phyloP scores from a whole-genome alignment of 2,888 invertebrate species.

The Dermolepida albohirtum region DNA sequence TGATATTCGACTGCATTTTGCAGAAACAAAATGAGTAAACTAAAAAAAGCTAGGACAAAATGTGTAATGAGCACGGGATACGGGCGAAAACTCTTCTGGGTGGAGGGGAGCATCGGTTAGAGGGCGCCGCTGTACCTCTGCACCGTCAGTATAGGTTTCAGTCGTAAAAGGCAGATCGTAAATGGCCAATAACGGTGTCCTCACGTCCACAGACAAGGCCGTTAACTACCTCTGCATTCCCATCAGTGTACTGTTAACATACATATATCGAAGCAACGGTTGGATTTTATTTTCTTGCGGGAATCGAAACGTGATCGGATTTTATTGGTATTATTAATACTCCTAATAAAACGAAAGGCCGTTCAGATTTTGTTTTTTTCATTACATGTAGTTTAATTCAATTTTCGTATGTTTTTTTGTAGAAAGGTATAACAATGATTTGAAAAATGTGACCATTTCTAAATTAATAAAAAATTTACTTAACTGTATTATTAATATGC shows the following conservation, averaged over 20 bases:
- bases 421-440: no score
- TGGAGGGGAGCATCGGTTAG: neutral
- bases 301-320: slow-evolving; percentile 18
- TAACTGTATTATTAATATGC: no score
- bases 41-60: neutral
- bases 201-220: slow-evolving; percentile 32
- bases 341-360: no score
- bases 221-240: slow-evolving; percentile 34
- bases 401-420: no score
- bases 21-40: no score
- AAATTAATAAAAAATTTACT: no score
- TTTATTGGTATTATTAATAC: slow-evolving; percentile 29
- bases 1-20: no score
- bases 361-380: no score
- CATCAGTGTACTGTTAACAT: slow-evolving; percentile 22
- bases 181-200: slow-evolving; percentile 38
- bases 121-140: neutral
- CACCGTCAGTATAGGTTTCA: slow-evolving; percentile 14
- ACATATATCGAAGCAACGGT: slow-evolving; percentile 1
- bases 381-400: no score
- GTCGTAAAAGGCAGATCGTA: slow-evolving; percentile 40
- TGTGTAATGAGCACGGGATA: neutral
- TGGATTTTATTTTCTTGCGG: slow-evolving; percentile 31
- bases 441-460: no score
- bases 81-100: neutral